phyloP scores from a whole-genome alignment of 2,888 invertebrate species.

The Eurytoma californica region DNA sequence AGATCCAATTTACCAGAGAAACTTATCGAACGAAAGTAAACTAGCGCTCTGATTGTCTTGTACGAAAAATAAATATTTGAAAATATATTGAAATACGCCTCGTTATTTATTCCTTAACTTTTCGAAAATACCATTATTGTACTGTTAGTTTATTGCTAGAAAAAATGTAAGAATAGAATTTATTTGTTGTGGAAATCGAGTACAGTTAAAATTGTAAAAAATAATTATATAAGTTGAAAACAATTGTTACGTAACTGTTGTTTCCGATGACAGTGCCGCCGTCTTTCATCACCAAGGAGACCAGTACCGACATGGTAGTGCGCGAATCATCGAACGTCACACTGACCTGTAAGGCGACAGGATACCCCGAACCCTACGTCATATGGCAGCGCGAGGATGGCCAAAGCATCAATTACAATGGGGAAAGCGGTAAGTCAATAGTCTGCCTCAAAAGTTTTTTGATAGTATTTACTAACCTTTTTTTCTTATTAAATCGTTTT shows the following conservation, averaged over 20 bases:
- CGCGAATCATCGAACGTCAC: constrained; percentile 92
- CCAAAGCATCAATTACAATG: constrained; percentile 91
- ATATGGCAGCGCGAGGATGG: constrained; percentile 95
- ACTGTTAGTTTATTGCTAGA: too few species aligned
- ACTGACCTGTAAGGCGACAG: constrained; percentile 89
- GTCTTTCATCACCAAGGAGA: constrained; percentile 90
- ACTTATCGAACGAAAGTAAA: not conserved
- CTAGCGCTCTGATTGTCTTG: too few species aligned
- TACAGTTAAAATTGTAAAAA: too few species aligned
- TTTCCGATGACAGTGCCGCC: constrained; percentile 85
- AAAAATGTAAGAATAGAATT: not conserved
- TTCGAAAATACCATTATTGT: too few species aligned
- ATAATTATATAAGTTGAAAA: too few species aligned
- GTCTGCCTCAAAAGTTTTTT: too few species aligned
- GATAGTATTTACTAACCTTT: too few species aligned
- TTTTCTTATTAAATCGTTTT: too few species aligned
- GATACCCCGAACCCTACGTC: constrained; percentile 93
- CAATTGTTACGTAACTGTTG: constrained; percentile 32
- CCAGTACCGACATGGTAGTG: constrained; percentile 94
- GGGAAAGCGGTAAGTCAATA: constrained; percentile 86
- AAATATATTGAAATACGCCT: too few species aligned
- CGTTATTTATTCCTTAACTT: too few species aligned
- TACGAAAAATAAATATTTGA: too few species aligned
- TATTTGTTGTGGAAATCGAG: not conserved
- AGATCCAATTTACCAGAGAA: not conserved